These are phyloP conservation scores for Drosophila ficusphila DNA, from an alignment of 1,140 invertebrate species.

Conservation along the genomic window DNA sequence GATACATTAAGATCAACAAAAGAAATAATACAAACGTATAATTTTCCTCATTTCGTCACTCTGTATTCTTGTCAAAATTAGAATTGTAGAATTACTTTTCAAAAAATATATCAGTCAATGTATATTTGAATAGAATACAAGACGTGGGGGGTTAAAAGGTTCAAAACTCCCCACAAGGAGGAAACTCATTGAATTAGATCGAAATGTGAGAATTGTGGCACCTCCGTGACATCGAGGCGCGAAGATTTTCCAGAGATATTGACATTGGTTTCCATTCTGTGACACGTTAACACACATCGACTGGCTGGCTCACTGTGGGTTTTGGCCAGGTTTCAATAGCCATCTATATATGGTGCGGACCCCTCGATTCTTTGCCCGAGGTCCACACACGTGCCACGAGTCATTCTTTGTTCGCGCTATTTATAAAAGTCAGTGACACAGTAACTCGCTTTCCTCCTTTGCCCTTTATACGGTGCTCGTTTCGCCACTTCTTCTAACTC, in stretches of 20 bases:
- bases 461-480: constrained; percentile 48
- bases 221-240: constrained; percentile 33
- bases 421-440: constrained; percentile 81
- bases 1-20: too few species aligned
- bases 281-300: constrained; percentile 23
- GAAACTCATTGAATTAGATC: constrained; percentile 52
- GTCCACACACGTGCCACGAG: constrained; percentile 51
- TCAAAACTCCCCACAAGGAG: too few species aligned
- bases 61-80: too few species aligned
- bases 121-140: too few species aligned
- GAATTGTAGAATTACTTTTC: too few species aligned
- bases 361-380: constrained; percentile 46
- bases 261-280: constrained; percentile 57
- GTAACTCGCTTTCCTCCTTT: constrained; percentile 69
- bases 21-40: too few species aligned
- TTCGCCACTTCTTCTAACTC: constrained; percentile 69
- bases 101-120: too few species aligned
- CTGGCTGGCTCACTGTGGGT: neutral
- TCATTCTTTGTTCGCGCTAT: constrained; percentile 76
- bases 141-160: too few species aligned
- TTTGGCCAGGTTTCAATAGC: constrained; percentile 21
- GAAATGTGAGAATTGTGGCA: constrained; percentile 39
- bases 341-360: neutral
- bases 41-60: too few species aligned
- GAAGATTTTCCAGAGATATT: constrained; percentile 67